Base-by-base conservation (phyloP, 1,140 invertebrate genomes). In the Dysdera silvatica region DNA sequence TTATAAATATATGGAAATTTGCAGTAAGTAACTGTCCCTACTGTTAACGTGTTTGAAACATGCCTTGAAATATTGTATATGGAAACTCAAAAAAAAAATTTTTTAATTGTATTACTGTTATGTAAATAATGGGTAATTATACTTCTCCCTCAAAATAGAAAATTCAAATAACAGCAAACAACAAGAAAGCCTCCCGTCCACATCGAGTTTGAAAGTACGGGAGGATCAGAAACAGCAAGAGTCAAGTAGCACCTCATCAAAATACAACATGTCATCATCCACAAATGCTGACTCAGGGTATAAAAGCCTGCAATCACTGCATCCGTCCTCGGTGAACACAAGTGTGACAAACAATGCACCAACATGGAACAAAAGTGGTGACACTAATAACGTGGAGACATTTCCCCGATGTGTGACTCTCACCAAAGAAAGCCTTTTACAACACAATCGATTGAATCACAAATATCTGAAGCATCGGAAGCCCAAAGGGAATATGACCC, bases 141-240 rank as follows among this genome's bases (percentile, higher is more conserved):
- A n/a, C n/a, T n/a, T n/a, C n/a, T n/a, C n/a, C n/a, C n/a, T n/a
- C n/a, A n/a, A n/a, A n/a, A n/a, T n/a, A n/a, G n/a, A n/a, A n/a
- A n/a, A n/a, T n/a, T n/a, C n/a, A n/a, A n/a, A n/a, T n/a, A n/a
- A n/a, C n/a, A n/a, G n/a, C n/a, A n/a, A n/a, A n/a, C n/a, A n/a
- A n/a, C n/a, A n/a, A n/a, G n/a, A n/a, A n/a, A n/a, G n/a, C n/a
- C n/a, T n/a, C n/a, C n/a, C n/a, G n/a, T n/a, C n/a, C n/a, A n/a
- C n/a, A n/a, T n/a, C n/a, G n/a, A n/a, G n/a, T n/a, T n/a, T n/a
- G n/a, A n/a, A n/a, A n/a, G n/a, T n/a, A n/a, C n/a, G n/a, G n/a
- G n/a, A n/a, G n/a, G n/a, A n/a, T n/a, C n/a, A 59, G 35, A 71
- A 67, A 26, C 70, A 72, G 53, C 67, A 73, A 26, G 69, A 73